These are phyloP conservation scores for Numenius phaeopus DNA, from an alignment of 2,797 vertebrate species.

Conservation along the genomic window DNA sequence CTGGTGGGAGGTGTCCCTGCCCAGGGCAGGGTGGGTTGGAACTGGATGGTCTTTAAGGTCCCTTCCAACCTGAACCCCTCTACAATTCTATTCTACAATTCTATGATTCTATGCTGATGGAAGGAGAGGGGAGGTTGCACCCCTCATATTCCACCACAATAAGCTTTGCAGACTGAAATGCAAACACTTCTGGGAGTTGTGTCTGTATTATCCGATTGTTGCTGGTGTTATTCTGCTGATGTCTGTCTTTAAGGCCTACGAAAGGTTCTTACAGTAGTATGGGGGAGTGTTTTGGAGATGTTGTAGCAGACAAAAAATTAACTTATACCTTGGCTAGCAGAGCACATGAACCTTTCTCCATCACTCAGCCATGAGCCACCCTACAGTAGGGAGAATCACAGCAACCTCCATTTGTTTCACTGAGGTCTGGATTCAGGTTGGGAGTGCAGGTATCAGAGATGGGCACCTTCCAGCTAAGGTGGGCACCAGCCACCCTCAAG, in stretches of 20 bases:
- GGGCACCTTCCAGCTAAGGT: background rate
- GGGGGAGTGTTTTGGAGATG: background rate
- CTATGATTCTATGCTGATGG: background rate
- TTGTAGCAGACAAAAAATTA: background rate
- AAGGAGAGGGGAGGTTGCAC: background rate
- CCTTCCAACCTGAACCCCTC: too few species aligned
- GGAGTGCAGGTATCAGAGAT: background rate
- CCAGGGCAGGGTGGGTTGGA: too few species aligned
- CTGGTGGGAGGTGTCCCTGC: too few species aligned
- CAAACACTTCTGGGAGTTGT: background rate
- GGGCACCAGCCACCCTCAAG: background rate
- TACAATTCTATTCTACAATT: too few species aligned
- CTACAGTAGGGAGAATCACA: background rate
- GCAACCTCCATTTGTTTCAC: background rate
- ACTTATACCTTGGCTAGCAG: background rate
- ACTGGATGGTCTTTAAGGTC: too few species aligned
- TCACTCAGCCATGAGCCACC: background rate
- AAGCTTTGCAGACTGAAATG: background rate
- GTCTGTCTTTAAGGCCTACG: background rate
- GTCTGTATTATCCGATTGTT: background rate
- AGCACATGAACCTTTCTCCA: background rate
- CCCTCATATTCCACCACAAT: background rate
- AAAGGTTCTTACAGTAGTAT: background rate
- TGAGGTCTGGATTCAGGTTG: background rate
- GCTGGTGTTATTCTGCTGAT: background rate